Conservation (phyloP, 2,113 vertebrate species). For the Chaenogobius annularis region DNA sequence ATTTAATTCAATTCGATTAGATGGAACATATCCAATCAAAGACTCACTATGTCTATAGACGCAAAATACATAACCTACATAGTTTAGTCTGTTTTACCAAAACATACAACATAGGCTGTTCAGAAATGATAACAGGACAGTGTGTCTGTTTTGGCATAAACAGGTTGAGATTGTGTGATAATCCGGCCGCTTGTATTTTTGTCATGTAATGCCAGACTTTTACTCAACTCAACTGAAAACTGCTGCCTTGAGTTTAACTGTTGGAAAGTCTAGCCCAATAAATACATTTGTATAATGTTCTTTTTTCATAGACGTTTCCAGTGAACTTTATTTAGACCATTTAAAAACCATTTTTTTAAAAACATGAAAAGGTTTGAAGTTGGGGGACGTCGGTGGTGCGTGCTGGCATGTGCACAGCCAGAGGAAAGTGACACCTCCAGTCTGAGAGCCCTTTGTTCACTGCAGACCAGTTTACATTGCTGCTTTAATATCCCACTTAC, state of each 20-base stretch:
- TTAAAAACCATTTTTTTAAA: no score
- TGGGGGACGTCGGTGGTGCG: not conserved
- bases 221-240: not conserved
- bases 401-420: not conserved
- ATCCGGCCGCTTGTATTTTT: not conserved
- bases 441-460: conserved; percentile 2
- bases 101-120: not conserved
- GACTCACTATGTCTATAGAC: no score
- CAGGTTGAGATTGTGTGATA: not conserved
- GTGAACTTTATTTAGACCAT: not conserved
- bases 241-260: not conserved
- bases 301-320: not conserved
- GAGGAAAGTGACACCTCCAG: conserved; percentile 4
- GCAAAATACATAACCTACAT: no score
- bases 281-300: not conserved
- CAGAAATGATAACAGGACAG: not conserved
- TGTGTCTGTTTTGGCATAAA: not conserved
- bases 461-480: not conserved
- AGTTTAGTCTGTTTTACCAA: no score
- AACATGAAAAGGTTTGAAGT: not conserved
- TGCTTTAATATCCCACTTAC: not conserved
- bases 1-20: no score
- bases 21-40: no score
- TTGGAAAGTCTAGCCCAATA: not conserved
- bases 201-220: not conserved